Conservation (phyloP, 2,113 vertebrate species). For the Aphyosemion australe region DNA sequence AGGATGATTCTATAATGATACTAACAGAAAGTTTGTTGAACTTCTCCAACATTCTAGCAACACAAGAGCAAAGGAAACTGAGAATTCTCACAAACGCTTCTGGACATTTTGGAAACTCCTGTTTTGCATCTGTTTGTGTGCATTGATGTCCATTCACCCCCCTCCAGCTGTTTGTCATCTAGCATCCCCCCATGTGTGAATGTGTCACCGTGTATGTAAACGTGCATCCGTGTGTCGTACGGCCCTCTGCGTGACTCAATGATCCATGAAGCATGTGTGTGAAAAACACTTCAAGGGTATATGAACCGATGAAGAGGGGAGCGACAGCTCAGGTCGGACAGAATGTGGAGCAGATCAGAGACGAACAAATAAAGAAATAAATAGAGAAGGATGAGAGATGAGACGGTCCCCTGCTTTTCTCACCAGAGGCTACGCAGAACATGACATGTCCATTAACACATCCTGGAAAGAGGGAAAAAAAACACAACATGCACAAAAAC, state of each 20-base stretch:
- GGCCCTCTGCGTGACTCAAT: constrained; percentile 9
- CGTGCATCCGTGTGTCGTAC: background rate
- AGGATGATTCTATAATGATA: no score
- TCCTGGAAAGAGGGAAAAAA: constrained; percentile 1
- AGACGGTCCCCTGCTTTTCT: constrained; percentile 7
- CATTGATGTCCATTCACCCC: background rate
- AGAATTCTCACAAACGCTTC: no score
- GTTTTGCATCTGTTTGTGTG: background rate
- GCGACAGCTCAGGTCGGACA: constrained; percentile 39
- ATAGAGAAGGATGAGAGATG: background rate
- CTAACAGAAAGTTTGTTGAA: no score
- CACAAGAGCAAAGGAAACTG: no score
- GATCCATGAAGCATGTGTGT: constrained; percentile 32
- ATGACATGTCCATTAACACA: constrained; percentile 68
- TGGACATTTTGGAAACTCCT: no score
- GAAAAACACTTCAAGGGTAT: constrained; percentile 20
- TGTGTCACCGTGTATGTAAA: constrained; percentile 8
- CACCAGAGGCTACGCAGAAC: constrained; percentile 41
- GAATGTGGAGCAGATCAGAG: constrained; percentile 25
- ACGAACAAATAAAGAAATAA: background rate
- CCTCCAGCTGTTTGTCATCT: background rate
- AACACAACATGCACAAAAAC: background rate
- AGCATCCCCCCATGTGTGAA: constrained; percentile 13
- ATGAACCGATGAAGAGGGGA: constrained; percentile 16
- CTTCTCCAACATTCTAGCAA: no score